Conservation (phyloP, 2,797 vertebrate genomes). For the Gallinago solitaria region DNA sequence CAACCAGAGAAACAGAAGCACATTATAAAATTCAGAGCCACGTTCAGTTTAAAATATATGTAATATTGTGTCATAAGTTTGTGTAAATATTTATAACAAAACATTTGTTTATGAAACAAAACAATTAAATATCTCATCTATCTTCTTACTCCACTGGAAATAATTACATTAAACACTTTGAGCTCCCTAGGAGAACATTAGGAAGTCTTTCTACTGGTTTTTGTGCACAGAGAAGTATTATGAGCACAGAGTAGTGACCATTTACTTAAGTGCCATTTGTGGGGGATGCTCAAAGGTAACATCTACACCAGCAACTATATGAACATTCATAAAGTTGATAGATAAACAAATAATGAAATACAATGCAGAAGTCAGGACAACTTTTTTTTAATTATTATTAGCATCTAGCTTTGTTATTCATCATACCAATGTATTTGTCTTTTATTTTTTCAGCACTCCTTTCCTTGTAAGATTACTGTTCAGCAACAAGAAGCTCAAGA, state of each 20-base stretch:
- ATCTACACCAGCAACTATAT: neutral
- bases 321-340: neutral
- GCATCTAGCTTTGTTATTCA: neutral
- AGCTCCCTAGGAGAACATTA: neutral
- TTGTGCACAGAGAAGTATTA: neutral
- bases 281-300: neutral
- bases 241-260: neutral
- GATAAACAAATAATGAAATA: neutral
- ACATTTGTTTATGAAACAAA: neutral
- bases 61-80: neutral
- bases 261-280: neutral
- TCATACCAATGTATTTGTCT: neutral
- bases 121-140: neutral
- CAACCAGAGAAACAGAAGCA: neutral
- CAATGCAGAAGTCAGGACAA: neutral
- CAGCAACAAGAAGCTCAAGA: neutral
- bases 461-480: neutral
- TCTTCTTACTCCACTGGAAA: neutral
- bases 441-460: neutral
- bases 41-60: neutral
- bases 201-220: neutral
- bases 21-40: neutral
- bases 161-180: neutral
- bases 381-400: neutral
- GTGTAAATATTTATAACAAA: neutral